These are phyloP conservation scores for Glaucomys volans DNA, from an alignment of 2,113 vertebrate genomes.

Conservation along the genomic window DNA sequence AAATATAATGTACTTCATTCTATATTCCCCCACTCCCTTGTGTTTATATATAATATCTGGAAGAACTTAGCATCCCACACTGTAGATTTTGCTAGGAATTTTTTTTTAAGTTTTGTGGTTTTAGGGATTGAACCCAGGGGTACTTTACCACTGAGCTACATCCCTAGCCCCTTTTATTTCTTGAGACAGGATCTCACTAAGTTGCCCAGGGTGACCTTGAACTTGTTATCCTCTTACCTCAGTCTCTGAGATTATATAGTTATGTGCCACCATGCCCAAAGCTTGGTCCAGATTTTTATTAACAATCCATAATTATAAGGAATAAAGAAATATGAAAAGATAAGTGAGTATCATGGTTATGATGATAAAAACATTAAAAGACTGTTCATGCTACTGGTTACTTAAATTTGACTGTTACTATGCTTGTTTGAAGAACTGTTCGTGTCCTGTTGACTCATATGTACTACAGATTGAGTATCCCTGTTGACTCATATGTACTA, in stretches of 20 bases:
- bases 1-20: background rate
- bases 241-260: background rate
- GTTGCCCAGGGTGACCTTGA: background rate
- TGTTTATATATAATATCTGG: background rate
- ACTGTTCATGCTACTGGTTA: background rate
- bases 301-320: background rate
- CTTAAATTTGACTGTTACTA: background rate
- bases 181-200: background rate
- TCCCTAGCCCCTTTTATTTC: background rate
- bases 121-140: background rate
- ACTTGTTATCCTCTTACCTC: background rate
- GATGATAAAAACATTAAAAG: background rate
- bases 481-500: background rate
- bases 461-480: background rate
- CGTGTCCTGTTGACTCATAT: background rate
- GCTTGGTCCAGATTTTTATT: conserved; percentile 16
- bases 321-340: background rate
- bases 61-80: background rate
- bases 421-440: background rate
- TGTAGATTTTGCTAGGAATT: background rate
- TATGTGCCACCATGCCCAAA: too few relatives aligned
- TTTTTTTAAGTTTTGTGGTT: too few relatives aligned
- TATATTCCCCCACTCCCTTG: background rate
- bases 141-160: background rate
- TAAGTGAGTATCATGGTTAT: background rate